Percentiles rank a stretch among this genome's conserved stretches.
Conservation (phyloP, 1,140 invertebrate genomes). For the Aphelinus atriplicis region DNA sequence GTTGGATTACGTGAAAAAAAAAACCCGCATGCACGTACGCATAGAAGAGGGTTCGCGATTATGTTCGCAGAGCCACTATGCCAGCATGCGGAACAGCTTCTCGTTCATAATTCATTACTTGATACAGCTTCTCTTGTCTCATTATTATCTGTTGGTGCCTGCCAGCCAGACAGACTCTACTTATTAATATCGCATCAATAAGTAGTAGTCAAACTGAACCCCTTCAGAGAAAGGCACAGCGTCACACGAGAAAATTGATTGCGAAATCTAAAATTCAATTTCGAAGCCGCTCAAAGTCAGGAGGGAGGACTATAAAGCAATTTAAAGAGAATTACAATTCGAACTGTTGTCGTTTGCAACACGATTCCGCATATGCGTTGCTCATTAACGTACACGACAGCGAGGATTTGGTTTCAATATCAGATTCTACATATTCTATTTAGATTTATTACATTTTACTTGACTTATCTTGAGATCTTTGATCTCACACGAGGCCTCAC, state of each 20-base stretch:
- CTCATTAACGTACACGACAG: no score
- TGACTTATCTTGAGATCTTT: no score
- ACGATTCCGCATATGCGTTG: no score
- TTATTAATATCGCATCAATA: slow-evolving; percentile 40
- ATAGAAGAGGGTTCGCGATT: slow-evolving; percentile 4
- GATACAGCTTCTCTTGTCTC: neutral
- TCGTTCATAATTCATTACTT: slow-evolving; percentile 37
- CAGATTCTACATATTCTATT: no score
- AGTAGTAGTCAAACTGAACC: neutral
- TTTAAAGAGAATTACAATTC: no score
- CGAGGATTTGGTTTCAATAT: no score
- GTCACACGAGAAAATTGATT: slow-evolving; percentile 25
- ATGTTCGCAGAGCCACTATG: neutral
- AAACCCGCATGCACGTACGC: neutral
- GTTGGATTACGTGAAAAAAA: slow-evolving; percentile 17
- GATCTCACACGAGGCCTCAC: no score
- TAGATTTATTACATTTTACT: no score
- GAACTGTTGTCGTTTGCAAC: no score
- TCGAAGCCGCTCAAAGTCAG: slow-evolving; percentile 23
- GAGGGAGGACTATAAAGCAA: no score
- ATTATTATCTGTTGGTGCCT: neutral
- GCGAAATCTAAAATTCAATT: slow-evolving; percentile 35
- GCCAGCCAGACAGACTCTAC: neutral
- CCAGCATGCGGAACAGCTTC: slow-evolving; percentile 6
- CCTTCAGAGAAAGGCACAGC: neutral